These are phyloP conservation scores for Hippocampus zosterae DNA, from an alignment of 2,113 vertebrate species.

Conservation along the genomic window DNA sequence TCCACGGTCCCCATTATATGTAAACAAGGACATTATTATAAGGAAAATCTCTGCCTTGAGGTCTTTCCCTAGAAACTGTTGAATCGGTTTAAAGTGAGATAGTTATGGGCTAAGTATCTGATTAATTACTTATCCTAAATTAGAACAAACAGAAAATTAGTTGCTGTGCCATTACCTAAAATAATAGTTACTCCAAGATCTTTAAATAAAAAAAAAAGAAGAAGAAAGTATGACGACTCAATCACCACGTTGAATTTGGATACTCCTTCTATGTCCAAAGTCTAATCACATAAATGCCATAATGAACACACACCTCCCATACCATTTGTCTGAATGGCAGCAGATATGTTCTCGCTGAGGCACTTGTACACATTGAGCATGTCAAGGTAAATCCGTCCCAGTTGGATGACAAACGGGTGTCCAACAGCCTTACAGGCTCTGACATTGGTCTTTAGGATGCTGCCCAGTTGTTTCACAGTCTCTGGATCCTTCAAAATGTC, in stretches of 20 bases:
- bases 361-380: conserved; percentile 99
- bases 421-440: conserved; percentile 96
- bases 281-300: neutral
- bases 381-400: conserved; percentile 97
- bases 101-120: neutral
- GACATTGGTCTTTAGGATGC: conserved; percentile 98
- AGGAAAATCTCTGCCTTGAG: neutral
- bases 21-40: neutral
- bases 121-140: neutral
- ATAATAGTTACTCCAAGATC: neutral
- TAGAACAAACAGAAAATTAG: neutral
- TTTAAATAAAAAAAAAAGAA: neutral
- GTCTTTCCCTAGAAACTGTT: neutral
- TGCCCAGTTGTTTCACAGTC: conserved; percentile 97
- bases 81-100: neutral
- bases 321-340: conserved; percentile 98
- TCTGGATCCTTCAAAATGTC: conserved; percentile 99
- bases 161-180: neutral
- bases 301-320: conserved; percentile 30
- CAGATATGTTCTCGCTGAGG: conserved; percentile 99
- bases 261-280: conserved; percentile 1
- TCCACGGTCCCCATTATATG: neutral
- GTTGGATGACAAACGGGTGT: conserved; percentile 97
- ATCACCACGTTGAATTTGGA: neutral
- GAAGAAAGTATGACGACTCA: too few species aligned